Conservation (phyloP, 2,888 invertebrate genomes). For the Cheilosia pagana region DNA sequence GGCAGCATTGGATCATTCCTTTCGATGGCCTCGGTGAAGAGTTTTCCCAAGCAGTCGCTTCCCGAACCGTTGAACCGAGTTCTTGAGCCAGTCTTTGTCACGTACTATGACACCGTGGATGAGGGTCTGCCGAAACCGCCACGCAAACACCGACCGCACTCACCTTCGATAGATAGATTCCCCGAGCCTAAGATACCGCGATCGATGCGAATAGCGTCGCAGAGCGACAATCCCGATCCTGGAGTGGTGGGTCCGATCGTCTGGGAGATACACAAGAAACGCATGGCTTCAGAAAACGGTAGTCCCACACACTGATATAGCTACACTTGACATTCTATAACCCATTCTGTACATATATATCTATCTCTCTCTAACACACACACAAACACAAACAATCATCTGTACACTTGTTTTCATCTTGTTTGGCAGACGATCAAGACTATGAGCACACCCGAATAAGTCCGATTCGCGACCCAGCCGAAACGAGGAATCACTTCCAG, state of each 20-base stretch:
- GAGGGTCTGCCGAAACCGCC: constrained; percentile 77
- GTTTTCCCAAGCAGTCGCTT: constrained; percentile 91
- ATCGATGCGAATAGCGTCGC: constrained; percentile 85
- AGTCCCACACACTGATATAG: constrained; percentile 75
- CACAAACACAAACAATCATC: constrained; percentile 50
- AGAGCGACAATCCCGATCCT: constrained; percentile 91
- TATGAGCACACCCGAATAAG: constrained; percentile 75
- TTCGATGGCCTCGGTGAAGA: constrained; percentile 93
- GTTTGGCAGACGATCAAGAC: constrained; percentile 73
- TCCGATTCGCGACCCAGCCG: constrained; percentile 82
- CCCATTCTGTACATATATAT: constrained; percentile 62
- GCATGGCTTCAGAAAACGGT: constrained; percentile 83
- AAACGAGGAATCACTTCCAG: constrained; percentile 82
- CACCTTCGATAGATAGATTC: constrained; percentile 79
- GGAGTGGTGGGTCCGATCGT: constrained; percentile 93
- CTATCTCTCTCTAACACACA: constrained; percentile 42
- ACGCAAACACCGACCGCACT: constrained; percentile 36
- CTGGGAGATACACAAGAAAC: constrained; percentile 91
- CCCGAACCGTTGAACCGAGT: constrained; percentile 92
- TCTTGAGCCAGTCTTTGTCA: constrained; percentile 90
- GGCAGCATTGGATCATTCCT: constrained; percentile 90
- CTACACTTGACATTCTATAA: constrained; percentile 65
- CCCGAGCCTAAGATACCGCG: constrained; percentile 80
- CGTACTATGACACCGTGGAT: constrained; percentile 86
- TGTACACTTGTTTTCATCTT: constrained; percentile 74